Base-by-base conservation (phyloP, 2,888 invertebrate genomes). In the Colostygia pectinataria region DNA sequence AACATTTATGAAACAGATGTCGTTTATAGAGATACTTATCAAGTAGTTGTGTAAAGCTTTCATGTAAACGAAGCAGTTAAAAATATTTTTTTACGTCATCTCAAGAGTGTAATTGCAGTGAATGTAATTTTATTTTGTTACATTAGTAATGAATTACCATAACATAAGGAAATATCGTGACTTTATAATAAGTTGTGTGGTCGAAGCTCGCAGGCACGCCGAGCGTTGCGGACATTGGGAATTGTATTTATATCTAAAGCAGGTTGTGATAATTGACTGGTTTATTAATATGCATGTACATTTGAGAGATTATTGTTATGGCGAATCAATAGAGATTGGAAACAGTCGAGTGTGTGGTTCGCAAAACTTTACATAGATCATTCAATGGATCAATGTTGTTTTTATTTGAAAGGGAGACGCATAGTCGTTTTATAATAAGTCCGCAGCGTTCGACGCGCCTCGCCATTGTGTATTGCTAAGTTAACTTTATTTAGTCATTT, bases 401-500 rank as follows among this genome's bases (percentile, higher is more conserved):
- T 37, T 27, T 32, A 34, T 27, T 41, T 27, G 13, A 36, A 42
- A 27, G 15, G 13, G 38, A 48, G 28, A 31, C 37, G 40, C 8
- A 6, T 32, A 39, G 50, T 25, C 15, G 52, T 42, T 48, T 52
- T 1, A 13, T 9, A 5, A 29, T 27, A 39, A 45, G 31, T 25
- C 50, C 45, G 40, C 48, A 48, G 51, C 61, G 68, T 66, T 66
- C 74, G 67, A 61, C 72, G 64, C 65, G 57, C 58, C 60, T 66
- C 50, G 60, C 59, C 68, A 76, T 72, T 74, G 74, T 77, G 75
- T 84, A 85, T 78, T 51, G 80, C 61, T 88, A 87, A 84, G 65
- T 74, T 85, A 83, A 79, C 74, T 77, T 87, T 86, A 86, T 88
- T 86, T 88, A 88, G 88, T 89, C 88, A 88, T 84, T 68, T 77